phyloP scores from a whole-genome alignment of 1,140 invertebrate species.

The Magallana ariakensis region DNA sequence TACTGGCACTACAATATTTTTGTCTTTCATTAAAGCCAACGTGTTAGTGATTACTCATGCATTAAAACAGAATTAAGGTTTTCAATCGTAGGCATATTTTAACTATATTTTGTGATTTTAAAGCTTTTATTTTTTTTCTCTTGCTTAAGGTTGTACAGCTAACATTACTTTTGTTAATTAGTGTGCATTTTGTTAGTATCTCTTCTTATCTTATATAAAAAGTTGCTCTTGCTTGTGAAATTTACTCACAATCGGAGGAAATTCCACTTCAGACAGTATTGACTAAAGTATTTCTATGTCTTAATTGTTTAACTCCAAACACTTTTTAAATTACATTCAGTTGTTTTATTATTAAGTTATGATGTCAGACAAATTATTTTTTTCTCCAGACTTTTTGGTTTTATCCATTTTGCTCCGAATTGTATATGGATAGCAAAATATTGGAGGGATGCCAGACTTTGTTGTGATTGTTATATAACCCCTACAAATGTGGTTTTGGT shows the following conservation, averaged over 20 bases:
- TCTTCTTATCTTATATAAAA: background rate
- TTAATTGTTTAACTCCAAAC: background rate
- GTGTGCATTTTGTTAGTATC: background rate
- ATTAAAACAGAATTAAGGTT: background rate
- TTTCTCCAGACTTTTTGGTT: background rate
- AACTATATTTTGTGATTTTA: background rate
- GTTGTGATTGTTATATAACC: constrained; percentile 13
- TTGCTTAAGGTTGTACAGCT: constrained; percentile 29
- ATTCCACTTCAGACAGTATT: constrained; percentile 24
- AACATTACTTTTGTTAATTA: background rate
- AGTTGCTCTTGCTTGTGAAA: background rate
- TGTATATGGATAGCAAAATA: background rate
- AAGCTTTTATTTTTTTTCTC: background rate
- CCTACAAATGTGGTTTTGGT: constrained; percentile 14
- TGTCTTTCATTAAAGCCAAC: constrained; percentile 17
- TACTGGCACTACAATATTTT: background rate
- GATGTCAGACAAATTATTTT: background rate
- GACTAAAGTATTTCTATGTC: constrained; percentile 10
- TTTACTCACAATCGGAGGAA: background rate
- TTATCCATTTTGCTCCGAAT: background rate
- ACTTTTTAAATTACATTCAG: background rate
- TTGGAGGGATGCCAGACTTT: background rate
- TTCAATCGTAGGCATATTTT: background rate
- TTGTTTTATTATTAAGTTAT: background rate
- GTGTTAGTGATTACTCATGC: constrained; percentile 3